Base-by-base conservation (phyloP, 2,113 vertebrate genomes). In the Gobio gobio region DNA sequence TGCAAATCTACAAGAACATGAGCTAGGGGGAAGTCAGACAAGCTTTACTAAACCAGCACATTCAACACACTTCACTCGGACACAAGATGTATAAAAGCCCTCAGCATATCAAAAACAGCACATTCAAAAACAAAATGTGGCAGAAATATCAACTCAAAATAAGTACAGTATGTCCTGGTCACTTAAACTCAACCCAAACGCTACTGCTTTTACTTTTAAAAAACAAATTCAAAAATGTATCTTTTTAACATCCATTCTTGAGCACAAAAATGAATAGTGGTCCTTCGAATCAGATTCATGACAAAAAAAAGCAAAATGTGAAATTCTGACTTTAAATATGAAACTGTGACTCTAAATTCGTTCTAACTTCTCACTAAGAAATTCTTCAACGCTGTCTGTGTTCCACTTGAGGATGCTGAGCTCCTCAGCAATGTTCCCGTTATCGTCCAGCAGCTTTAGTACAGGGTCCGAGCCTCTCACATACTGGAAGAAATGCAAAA, bases 321-420 rank as follows among this genome's bases (percentile, higher is more conserved):
- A 78, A 78, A 79, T 64, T 14, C 45, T 13, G 40, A 78, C 24
- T 51, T 54, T 49, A 40, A 51, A 43, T 1, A 72, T 26, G 4
- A 20, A 56, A 40, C 2, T 0, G 72, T 20, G 33, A 56, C 0
- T 18, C 47, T 99, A 99, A 86, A 99, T 89, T 68, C 95, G 95
- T 2, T 99, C 96, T 89, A 99, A 91, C 89, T 99, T 99, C 92
- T 99, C 98, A 89, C 97, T 96, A 22, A 99, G 92, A 89, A 99
- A 99, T 93, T 99, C 98, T 92, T 99, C 98, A 43, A 99, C 98
- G 0, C 98, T 99, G 92, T 99, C 98, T 3, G 98, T 99, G 92
- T 99, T 99, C 98, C 98, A 99, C 89, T 99, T 99, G 92, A 98
- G 96, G 94, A 99, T 99, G 96, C 98, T 99, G 86, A 99, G 94